Evolutionary conservation across 2,797 vertebrate genomes (phyloP).

Genomic region (Propithecus perrieri): DNA sequence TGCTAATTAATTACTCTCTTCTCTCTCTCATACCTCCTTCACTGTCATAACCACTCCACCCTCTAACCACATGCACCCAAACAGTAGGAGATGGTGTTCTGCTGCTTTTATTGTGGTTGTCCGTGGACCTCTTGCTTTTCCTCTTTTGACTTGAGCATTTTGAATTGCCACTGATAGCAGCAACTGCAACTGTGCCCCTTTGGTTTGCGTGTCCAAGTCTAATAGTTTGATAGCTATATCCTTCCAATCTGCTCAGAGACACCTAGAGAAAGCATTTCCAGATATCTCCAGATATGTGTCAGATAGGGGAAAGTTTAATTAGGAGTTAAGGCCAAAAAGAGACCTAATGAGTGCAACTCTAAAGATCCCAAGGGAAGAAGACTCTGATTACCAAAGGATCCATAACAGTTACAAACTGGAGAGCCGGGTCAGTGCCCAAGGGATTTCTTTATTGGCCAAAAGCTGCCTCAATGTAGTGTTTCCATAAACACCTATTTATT

Average conservation of each 20-base stretch:
- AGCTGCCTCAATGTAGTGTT: background rate
- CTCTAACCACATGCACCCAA: background rate
- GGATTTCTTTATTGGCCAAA: background rate
- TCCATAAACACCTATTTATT: background rate
- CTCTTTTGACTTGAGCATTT: background rate
- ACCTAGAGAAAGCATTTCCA: background rate
- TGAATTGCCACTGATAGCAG: background rate
- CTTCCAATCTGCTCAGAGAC: background rate
- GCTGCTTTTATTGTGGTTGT: background rate
- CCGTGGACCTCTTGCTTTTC: background rate
- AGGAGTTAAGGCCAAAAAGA: background rate
- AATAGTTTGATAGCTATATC: background rate
- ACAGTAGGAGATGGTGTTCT: background rate
- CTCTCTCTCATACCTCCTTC: too few relatives aligned
- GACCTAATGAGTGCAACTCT: background rate
- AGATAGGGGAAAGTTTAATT: background rate
- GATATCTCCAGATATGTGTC: background rate
- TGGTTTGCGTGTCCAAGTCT: background rate
- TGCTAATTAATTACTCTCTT: background rate
- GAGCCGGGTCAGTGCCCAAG: background rate
- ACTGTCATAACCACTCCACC: background rate
- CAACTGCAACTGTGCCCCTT: background rate
- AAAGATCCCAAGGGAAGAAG: background rate
- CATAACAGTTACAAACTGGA: background rate
- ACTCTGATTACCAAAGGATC: background rate